Base-by-base conservation (phyloP, 1,140 invertebrate species). In the Drosophila burlai region DNA sequence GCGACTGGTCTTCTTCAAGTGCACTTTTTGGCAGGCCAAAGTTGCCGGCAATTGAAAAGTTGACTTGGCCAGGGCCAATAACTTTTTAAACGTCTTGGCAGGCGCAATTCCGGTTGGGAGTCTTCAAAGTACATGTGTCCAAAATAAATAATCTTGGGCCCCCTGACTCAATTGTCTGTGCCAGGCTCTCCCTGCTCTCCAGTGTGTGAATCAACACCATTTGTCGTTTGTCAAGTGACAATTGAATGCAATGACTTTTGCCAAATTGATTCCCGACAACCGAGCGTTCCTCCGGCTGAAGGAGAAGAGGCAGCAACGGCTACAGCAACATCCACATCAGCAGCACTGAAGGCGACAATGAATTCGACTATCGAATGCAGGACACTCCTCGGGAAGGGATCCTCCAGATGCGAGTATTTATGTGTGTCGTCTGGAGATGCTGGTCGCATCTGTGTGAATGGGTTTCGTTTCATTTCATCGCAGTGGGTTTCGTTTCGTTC, bases 181-280 rank as follows among this genome's bases (percentile, higher is more conserved):
- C 57, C 40, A 40, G 46, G 38, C 18, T 45, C 54, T 29, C 31
- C 2, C 36, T 43, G 60, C 55, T 62, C 63, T 31, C 29, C 57
- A 65, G 63, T 61, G 55, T 72, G 59, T 46, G 69, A 79, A 87
- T 87, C 84, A 87, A 87, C 84, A 87, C 84, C 84, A 87, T 87
- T 87, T 87, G 84, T 84, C 85, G 81, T 89, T 89, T 87, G 81
- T 87, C 81, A 87, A 87, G 73, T 89, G 86, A 87, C 84, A 87
- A 87, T 89, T 87, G 84, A 87, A 87, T 87, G 84, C 84, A 89
- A 87, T 87, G 84, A 87, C 84, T 87, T 87, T 89, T 89, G 84
- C 84, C 84, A 87, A 87, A 87, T 87, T 87, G 84, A 87, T 89
- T 87, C 84, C 80, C 62, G 74, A 87, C 47, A 49, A 29, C 24